Base-by-base conservation (phyloP, 2,888 invertebrate genomes). In the Hemithea aestivaria region DNA sequence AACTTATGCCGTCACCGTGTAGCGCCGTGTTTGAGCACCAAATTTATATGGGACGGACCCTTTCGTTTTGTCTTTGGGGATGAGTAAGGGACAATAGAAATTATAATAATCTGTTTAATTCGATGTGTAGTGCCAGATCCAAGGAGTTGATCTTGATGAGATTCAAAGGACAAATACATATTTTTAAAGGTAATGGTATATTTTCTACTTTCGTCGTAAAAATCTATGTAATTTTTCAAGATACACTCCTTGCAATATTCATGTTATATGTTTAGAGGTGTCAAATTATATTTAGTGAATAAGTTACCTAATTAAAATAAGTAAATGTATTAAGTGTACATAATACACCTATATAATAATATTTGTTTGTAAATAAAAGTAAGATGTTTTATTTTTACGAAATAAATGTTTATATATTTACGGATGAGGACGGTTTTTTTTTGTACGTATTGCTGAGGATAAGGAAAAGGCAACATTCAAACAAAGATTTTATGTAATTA, bases 401-500 rank as follows among this genome's bases (percentile, higher is more conserved):
- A 67, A 62, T 70, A 71, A 62, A 72, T 66, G 64, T 67, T 66
- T 62, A 50, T 58, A 62, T 58, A n/a, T 61, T 56, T 55, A 59
- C 40, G 36, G 24, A 44, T 21, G 31, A 8, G n/a, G 16, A 7
- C 36, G 38, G 29, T 44, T 56, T 35, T 62, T 32, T 44, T 36
- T 53, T 30, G 24, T 22, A 5, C n/a, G 16, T 16, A 16, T 16
- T 16, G 5, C 3, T 25, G 41, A 34, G 40, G 36, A 35, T 57
- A 68, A 72, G 68, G 66, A 69, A 74, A 77, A 62, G 65, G 69
- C 65, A 41, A 46, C 50, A 81, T 75, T 74, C 73, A 84, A 84
- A 81, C 73, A 58, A 83, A 82, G 71, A 75, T 75, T 78, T 76
- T 81, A 77, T 84, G 77, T 85, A 84, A 85, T 87, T 87, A 85